Percentiles rank a stretch among this genome's conserved stretches.
These are phyloP conservation scores for Hoplodrina blanda DNA, from an alignment of 2,888 invertebrate species.

Conservation along the genomic window DNA sequence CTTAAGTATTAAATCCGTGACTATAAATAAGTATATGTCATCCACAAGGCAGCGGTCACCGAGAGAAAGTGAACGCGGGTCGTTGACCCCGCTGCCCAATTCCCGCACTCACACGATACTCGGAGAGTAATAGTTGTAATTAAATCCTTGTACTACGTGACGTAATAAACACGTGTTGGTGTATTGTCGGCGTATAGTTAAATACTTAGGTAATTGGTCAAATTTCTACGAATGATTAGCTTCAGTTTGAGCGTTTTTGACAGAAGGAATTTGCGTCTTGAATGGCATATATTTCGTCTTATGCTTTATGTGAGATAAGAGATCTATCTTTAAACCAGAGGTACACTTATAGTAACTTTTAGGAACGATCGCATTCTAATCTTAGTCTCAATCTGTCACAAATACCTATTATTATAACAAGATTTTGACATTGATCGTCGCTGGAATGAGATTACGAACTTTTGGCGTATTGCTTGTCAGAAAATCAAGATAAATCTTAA, in stretches of 20 bases:
- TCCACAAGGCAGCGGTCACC: slow-evolving; percentile 56
- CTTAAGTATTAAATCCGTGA: slow-evolving; percentile 48
- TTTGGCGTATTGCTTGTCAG: neutral
- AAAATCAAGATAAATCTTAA: slow-evolving; percentile 15
- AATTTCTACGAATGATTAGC: slow-evolving; percentile 28
- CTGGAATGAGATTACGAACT: no score
- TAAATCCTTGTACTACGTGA: slow-evolving; percentile 49
- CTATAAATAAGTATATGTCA: slow-evolving; percentile 54
- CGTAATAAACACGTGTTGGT: slow-evolving; percentile 55
- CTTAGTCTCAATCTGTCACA: no score
- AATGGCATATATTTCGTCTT: neutral
- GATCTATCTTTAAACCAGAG: no score
- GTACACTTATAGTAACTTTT: no score
- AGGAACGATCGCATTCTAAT: no score
- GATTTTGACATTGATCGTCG: no score
- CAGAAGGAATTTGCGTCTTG: neutral
- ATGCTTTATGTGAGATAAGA: neutral
- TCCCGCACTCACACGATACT: slow-evolving; percentile 48
- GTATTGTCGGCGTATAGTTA: slow-evolving; percentile 10
- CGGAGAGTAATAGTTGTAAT: slow-evolving; percentile 38
- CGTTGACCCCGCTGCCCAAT: slow-evolving; percentile 65
- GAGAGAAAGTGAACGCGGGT: slow-evolving; percentile 71
- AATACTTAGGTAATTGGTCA: slow-evolving; percentile 33
- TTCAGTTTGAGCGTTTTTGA: neutral
- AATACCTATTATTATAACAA: no score